Percentiles rank a stretch among this genome's conserved stretches.
These are phyloP conservation scores for Euphysa ruthae DNA, from an alignment of 30 jellyfish, hydroid and myxozoan genomes.

Conservation along the genomic window DNA sequence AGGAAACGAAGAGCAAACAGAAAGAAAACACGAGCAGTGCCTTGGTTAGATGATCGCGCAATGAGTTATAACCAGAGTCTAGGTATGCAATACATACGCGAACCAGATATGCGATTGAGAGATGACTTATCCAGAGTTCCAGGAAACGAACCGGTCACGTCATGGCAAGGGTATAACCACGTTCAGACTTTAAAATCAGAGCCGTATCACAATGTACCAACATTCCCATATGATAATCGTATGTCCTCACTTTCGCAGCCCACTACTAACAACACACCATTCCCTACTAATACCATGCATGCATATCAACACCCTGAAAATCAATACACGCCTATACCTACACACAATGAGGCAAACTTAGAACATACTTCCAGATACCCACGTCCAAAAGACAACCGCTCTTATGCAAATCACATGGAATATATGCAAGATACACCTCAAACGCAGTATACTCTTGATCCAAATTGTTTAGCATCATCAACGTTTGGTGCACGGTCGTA, in stretches of 20 bases:
- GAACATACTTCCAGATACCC: not conserved
- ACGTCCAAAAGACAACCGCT: not conserved
- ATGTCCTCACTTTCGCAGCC: not conserved
- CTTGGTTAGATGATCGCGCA: constrained; percentile 4
- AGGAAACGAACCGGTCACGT: not conserved
- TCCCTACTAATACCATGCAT: not conserved
- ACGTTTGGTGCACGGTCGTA: not conserved
- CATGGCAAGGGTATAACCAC: not conserved
- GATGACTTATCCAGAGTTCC: not conserved
- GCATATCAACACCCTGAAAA: constrained; percentile 6
- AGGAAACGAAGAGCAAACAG: constrained; percentile 33
- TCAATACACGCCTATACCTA: not conserved
- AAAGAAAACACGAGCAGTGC: constrained; percentile 1
- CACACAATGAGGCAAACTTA: not conserved
- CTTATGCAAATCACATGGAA: not conserved
- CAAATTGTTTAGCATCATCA: not conserved
- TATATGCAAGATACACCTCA: not conserved
- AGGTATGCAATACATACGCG: not conserved
- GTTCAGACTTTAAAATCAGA: not conserved
- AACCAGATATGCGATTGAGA: not conserved
- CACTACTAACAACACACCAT: not conserved
- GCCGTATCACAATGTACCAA: not conserved
- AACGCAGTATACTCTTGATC: not conserved
- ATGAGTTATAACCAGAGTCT: not conserved
- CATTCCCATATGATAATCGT: not conserved